Base-by-base conservation (phyloP, 2,797 vertebrate genomes). In the Falco berigora region DNA sequence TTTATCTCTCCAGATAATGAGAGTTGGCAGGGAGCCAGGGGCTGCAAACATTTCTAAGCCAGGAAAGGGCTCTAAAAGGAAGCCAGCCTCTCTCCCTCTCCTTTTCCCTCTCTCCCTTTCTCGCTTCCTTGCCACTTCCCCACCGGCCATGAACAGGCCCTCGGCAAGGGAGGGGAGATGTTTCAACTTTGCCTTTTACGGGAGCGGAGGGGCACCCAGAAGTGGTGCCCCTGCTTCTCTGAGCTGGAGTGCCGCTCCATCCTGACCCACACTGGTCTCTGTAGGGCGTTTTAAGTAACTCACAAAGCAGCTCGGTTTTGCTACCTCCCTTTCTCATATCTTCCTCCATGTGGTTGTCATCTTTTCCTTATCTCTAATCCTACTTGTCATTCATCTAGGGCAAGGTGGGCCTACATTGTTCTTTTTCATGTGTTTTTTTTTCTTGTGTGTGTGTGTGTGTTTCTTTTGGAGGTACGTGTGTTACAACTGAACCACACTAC, bases 1-100 rank as follows among this genome's bases (percentile, higher is more conserved):
- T 98, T 97, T 97, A 98, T 97, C 97, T 98, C 92, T 96, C 95
- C 86, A 97, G 97, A 97, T 97, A 97, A 97, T 97, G 94, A 98
- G 96, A 95, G 64, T 61, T 97, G 97, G 97, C 96, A 95, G 93
- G 63, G 86, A 94, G 94, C 97, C 96, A 97, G 44, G 36, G 83
- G 87, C 90, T 92, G 92, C 87, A 92, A 91, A 81, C 58, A 10
- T 95, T 96, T 95, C 81, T 90, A 73, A 96, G 86, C 42, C 38
- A 61, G 92, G 47, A 91, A 94, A 93, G 69, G 62, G 46, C 81
- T 95, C 72, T 72, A 72, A 76, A 77, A 95, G 92, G 68, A 96
- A 94, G 50, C 22, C 62, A 87, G 42, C 12, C n/a, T 92, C n/a
- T 71, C 34, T 86, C 55, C 30, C 36, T 83, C 34, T 72, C 49